phyloP scores from a whole-genome alignment of 2,888 invertebrate species.

The Ischnus inquisitorius region DNA sequence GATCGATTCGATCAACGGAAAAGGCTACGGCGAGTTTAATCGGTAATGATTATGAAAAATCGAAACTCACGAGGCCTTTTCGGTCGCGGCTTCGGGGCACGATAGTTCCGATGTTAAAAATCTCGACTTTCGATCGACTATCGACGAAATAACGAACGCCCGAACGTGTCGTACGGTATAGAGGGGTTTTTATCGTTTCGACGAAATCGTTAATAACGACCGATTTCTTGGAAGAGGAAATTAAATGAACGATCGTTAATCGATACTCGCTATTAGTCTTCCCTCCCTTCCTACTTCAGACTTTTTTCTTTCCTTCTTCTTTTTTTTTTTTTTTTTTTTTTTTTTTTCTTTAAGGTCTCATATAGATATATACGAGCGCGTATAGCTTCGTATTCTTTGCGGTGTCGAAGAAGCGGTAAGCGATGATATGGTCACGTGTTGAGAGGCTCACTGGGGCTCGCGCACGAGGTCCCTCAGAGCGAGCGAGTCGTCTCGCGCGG shows the following conservation, averaged over 20 bases:
- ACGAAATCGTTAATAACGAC: slow-evolving; percentile 56
- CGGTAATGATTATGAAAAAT: neutral
- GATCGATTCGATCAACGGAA: slow-evolving; percentile 26
- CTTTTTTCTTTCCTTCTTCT: too few relatives aligned
- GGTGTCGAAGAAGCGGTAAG: slow-evolving; percentile 29
- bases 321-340: slow-evolving; percentile 15
- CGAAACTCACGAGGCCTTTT: neutral
- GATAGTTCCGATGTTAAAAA: neutral
- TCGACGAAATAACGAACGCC: slow-evolving; percentile 4
- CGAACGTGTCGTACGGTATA: neutral
- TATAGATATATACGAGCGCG: slow-evolving; percentile 1
- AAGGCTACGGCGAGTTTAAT: neutral
- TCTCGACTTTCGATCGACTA: neutral
- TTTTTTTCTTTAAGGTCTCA: slow-evolving; percentile 4
- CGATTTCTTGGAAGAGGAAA: slow-evolving; percentile 51
- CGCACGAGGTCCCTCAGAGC: slow-evolving; percentile 39
- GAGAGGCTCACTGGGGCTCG: slow-evolving; percentile 31
- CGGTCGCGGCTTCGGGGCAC: neutral
- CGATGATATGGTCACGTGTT: slow-evolving; percentile 60
- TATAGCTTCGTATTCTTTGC: slow-evolving; percentile 14
- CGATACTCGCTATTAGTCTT: slow-evolving; percentile 27
- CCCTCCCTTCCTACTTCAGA: neutral
- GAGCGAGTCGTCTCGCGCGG: slow-evolving; percentile 63
- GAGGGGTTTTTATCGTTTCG: slow-evolving; percentile 51
- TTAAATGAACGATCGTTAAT: slow-evolving; percentile 36